Evolutionary conservation across 1,140 invertebrate species (phyloP), one percentile per base, ranked within the genome.

Genomic region (Teleogryllus occipitalis): DNA sequence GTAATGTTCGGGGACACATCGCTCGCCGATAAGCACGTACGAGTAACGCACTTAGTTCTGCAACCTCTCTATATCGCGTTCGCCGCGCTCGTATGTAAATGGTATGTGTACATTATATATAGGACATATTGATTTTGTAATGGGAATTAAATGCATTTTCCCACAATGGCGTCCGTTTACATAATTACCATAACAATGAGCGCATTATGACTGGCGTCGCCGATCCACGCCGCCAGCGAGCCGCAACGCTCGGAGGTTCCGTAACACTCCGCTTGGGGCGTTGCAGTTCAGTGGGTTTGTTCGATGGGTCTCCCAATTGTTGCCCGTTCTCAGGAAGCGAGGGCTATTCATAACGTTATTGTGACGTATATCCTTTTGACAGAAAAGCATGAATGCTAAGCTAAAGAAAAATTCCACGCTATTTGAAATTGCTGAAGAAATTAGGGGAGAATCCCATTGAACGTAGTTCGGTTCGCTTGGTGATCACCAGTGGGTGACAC

Each of bases 111-210:
- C 54, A 65, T 65, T 65, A 65, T 65, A 18, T 65, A 65, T 65
- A 65, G 54, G 54, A 10, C 18, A 65, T 65, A 7, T 65, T 65
- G 54, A 65, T 65, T 65, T 18, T 10, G 54, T 65, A 18, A 18
- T 14, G 54, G 54, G 54, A 65, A 65, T 65, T 65, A 65, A 65
- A 65, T 10, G 54, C 54, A 65, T 65, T 65, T 65, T 65, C 54
- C 54, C 54, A 65, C 54, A 65, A 65, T 65, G 54, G 54, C 54
- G 54, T 65, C 54, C 54, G 54, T 65, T 65, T 65, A 65, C 54
- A 65, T 65, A 65, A 65, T 65, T 65, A 65, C 54, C 54, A 65
- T 65, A 65, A 65, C 54, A 65, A 65, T 65, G 54, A 65, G 54
- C 54, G 54, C 2, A 18, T 65, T 65, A 65, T 65, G 10, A 65